These are phyloP conservation scores for Cherax destructor DNA, from an alignment of 1,140 invertebrate species.

Conservation along the genomic window DNA sequence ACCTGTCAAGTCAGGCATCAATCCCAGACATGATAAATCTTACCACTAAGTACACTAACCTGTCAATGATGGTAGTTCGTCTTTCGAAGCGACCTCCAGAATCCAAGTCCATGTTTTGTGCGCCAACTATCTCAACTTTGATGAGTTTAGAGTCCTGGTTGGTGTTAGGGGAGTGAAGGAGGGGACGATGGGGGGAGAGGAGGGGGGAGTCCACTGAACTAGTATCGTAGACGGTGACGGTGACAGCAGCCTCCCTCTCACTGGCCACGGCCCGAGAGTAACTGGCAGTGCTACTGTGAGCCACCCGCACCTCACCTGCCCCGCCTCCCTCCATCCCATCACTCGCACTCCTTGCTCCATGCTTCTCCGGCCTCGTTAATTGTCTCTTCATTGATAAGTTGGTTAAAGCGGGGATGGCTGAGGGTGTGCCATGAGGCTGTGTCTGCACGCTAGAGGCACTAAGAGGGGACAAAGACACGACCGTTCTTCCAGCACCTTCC, in stretches of 20 bases:
- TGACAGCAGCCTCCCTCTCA: slow-evolving; percentile 51
- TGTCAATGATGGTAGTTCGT: slow-evolving; percentile 57
- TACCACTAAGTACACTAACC: slow-evolving; percentile 27
- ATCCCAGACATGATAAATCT: too few species aligned
- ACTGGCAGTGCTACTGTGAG: slow-evolving; percentile 28
- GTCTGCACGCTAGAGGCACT: background rate
- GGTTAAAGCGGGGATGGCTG: background rate
- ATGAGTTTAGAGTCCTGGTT: slow-evolving; percentile 39
- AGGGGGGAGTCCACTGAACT: slow-evolving; percentile 61
- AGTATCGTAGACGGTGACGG: slow-evolving; percentile 55
- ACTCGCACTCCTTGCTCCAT: background rate
- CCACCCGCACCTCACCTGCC: background rate
- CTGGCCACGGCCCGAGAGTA: slow-evolving; percentile 61
- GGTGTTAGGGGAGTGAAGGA: background rate
- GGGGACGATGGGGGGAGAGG: slow-evolving; percentile 36
- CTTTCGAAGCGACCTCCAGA: slow-evolving; percentile 57
- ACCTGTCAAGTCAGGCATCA: too few species aligned
- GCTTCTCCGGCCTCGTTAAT: slow-evolving; percentile 46
- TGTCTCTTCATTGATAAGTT: slow-evolving; percentile 40
- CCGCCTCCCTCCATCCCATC: background rate
- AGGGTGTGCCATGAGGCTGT: background rate
- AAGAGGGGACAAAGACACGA: slow-evolving; percentile 24
- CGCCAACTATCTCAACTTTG: slow-evolving; percentile 49
- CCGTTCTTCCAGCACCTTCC: background rate
- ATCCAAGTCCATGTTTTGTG: slow-evolving; percentile 51